Evolutionary conservation across 2,113 vertebrate genomes (phyloP), one percentile per base, ranked within the genome.

Genomic region (Neofelis nebulosa): DNA sequence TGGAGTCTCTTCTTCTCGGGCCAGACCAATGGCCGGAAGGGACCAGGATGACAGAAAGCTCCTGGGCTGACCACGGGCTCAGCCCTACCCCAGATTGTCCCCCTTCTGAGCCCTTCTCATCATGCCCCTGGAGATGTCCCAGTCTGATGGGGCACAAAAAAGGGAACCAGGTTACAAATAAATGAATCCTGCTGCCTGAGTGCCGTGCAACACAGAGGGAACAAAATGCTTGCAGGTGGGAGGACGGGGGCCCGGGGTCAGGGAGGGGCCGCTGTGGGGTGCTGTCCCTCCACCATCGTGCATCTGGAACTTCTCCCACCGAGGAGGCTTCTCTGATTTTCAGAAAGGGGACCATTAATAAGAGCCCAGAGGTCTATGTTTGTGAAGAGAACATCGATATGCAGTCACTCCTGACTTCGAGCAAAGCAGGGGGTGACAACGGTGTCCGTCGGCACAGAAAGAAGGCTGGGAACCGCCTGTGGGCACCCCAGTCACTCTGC

Each of bases 191-290:
- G 18, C 33, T 2, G 31, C 38, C 41, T 4, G 18, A 15, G 31
- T 23, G 23, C 33, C 29, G 33, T 8, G 38, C 14, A 13, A 16
- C 50, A 1, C 16, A 6, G 23, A 38, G 16, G 48, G 50, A 33
- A 11, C 16, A 10, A 27, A 50, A 5, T 31, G 31, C 5, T 19
- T 0, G 13, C 15, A 4, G 12, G 50, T 2, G 3, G 29, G n/a
- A 10, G 27, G 33, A 3, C 0, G 16, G 50, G 38, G 25, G 0
- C 1, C 1, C 27, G 5, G 52, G 45, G n/a, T 82, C 68, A 5
- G 19, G 16, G 29, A 27, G 16, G 65, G 68, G 13, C 55, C 8
- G 11, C 19, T 19, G 15, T 2, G 50, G 71, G 29, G 73, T 57
- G 41, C 10, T 7, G 57, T 3, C 1, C 66, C 48, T 36, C 52